Base-by-base conservation (phyloP, 2,888 invertebrate species). In the Polydesmus complanatus region DNA sequence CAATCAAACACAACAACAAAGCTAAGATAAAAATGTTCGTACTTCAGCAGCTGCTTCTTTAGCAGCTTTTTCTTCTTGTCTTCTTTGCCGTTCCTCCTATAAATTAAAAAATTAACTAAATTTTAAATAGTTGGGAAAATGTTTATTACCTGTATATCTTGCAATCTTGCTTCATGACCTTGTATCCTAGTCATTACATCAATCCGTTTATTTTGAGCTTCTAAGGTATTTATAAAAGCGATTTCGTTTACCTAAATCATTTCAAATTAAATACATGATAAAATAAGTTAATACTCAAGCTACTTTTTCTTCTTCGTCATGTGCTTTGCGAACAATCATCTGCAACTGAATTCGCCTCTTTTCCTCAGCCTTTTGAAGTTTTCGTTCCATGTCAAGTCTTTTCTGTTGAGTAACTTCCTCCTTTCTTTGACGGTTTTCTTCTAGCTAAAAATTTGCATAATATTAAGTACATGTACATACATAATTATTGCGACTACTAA, bases 211-310 rank as follows among this genome's bases (percentile, higher is more conserved):
- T 96, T 94, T 75, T 94, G 92, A 0, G 93, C 94, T 71, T 95
- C 94, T 51, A 97, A 76, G 68, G 89, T 89, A 73, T 95, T 97
- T 62, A 97, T 97, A 73, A 97, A 97, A 18, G 94, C 94, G 60
- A 97, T 96, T 78, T 98, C 97, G 65, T 91, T 88, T 2, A 93
- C 81, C 77, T 77, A 64, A 37, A 70, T 66, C 23, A 22, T 50
- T 56, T 26, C 8, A 21, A 23, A 14, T 26, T 2, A 56, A 48
- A 2, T 47, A 25, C 23, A 59, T 18, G 19, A 2, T n/a, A 61
- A 61, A n/a, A 61, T 27, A 5, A 27, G 23, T 27, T 3, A 58
- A 22, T 55, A n/a, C 14, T 26, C 25, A 62, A 27, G 64, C 56
- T 37, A 77, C 77, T 72, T 96, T 96, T 62, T 92, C 91, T 67